Base-by-base conservation (phyloP, 2,888 invertebrate genomes). In the Mythimna vitellina region DNA sequence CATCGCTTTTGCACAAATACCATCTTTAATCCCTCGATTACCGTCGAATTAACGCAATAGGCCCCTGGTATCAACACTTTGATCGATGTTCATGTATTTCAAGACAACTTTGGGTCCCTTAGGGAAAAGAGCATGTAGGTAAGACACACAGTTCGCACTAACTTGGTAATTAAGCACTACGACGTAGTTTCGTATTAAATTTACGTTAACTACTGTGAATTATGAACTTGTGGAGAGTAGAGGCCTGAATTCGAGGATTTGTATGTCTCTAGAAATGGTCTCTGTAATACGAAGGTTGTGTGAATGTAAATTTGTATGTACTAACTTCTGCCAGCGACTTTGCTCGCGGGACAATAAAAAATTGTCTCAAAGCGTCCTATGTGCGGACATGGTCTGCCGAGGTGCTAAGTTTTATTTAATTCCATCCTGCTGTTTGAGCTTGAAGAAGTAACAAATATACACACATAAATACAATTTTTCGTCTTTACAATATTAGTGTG, bases 201-300 rank as follows among this genome's bases (percentile, higher is more conserved):
- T 84, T 84, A 81, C 58, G 64, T 70, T 68, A 84, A 84, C 76
- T 80, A 56, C 70, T 81, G 66, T 83, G 54, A 80, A 56, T 81
- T 73, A 81, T 84, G 68, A 77, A 81, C 68, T 77, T 57, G 63
- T 29, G 29, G 81, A 57, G 71, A 65, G 62, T 53, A 38, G 70
- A 68, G 84, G 56, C 58, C 72, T 54, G 65, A 70, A 73, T 77
- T 60, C 35, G 65, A 69, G 73, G 46, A 78, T 66, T 78, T 66
- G 66, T 70, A 60, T 22, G 70, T 62, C 49, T 77, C 70, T 58
- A n/a, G 54, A 51, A 57, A 22, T 63, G 49, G 70, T 49, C 56
- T 74, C n/a, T 14, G 32, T 60, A 8, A 38, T 69, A n/a, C 20
- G 53, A 67, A 81, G 51, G 58, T 62, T 71, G 58, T 60, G 56